Base-by-base conservation (phyloP, 1,140 invertebrate genomes). In the Nasonia longicornis region DNA sequence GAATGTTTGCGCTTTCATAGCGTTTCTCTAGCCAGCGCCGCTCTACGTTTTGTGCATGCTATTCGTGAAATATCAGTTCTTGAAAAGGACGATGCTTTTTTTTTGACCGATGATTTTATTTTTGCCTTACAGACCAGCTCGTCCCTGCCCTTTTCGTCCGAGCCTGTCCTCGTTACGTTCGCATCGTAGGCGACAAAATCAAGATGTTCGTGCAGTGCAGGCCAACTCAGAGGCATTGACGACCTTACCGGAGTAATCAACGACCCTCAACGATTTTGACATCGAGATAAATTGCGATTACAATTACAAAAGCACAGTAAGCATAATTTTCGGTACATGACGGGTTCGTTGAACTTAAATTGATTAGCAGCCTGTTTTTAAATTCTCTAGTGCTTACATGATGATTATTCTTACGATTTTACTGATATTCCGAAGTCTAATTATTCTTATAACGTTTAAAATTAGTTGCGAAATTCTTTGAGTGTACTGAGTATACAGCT, bases 161-260 rank as follows among this genome's bases (percentile, higher is more conserved):
- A 89, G 89, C 90, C 89, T 91, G 89, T 89, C 83, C 88, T 91
- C 89, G 89, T 90, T 91, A 91, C 84, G 82, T 90, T 90, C 89
- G 89, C 85, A 82, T 89, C 89, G 87, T 90, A 86, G 87, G 89
- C 82, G 87, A 85, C 66, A 85, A 89, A 83, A 82, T 83, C 78
- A 85, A 88, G 66, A 90, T 86, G 79, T 89, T 87, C 69, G 86
- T 88, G 11, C 87, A 90, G 78, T 91, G 89, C 82, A 86, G 84
- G 81, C 84, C 75, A 38, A 26, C 81, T 29, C 81, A 82, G 64
- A 89, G 86, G 85, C 85, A 87, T 77, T 88, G 85, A 84, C 83
- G 77, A 70, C 72, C 71, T n/a, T 74, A 73, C 69, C 76, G 76
- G 71, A 81, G 82, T 83, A 84, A 78, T 77, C 84, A 80, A 83